Conservation (phyloP, 1,140 invertebrate species). For the Zelostemma sp. region DNA sequence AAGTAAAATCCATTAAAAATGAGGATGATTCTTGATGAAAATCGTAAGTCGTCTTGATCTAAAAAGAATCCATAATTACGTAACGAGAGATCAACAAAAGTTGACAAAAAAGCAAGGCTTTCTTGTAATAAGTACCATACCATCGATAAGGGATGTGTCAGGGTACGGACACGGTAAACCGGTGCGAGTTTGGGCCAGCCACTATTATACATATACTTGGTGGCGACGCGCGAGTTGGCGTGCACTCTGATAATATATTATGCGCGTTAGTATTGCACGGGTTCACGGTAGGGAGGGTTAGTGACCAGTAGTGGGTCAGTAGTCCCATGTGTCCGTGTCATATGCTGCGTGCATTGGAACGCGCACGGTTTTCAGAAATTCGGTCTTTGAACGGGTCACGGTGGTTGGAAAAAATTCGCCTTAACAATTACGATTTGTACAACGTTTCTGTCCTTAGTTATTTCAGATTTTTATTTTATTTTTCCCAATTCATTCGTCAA, state of each 20-base stretch:
- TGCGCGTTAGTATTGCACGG: constrained; percentile 43
- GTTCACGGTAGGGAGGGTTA: constrained; percentile 42
- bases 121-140: constrained; percentile 33
- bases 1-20: constrained; percentile 1
- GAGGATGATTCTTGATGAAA: not conserved
- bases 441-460: too few species aligned
- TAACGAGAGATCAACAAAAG: constrained; percentile 15
- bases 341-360: too few species aligned
- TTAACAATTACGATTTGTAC: too few species aligned
- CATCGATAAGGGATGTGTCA: constrained; percentile 30
- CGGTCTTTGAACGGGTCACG: constrained; percentile 37
- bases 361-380: constrained; percentile 23
- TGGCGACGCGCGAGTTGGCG: constrained; percentile 7
- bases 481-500: not conserved
- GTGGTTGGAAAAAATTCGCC: too few species aligned
- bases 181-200: constrained; percentile 43
- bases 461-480: too few species aligned
- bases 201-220: too few species aligned
- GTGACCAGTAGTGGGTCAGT: constrained; percentile 53
- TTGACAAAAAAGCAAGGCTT: constrained; percentile 24
- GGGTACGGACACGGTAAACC: constrained; percentile 37
- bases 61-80: constrained; percentile 9
- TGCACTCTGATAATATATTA: constrained; percentile 26
- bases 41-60: constrained; percentile 12
- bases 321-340: constrained; percentile 45